Evolutionary conservation across 2,113 vertebrate species (phyloP).

Genomic region (Gambusia holbrooki): DNA sequence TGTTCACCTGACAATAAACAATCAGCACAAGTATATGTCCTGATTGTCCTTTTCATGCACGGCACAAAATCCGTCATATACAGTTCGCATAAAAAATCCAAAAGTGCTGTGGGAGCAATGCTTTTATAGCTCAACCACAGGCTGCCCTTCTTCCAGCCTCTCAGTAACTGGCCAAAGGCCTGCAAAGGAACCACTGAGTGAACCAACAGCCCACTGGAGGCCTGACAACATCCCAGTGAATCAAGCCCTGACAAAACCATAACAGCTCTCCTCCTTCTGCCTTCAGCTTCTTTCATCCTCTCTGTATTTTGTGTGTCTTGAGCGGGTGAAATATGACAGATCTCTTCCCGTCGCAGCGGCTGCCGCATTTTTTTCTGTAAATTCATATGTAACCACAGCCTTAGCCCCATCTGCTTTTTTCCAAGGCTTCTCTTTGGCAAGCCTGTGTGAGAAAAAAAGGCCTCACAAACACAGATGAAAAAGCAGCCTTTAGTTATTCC

Average conservation of each 20-base stretch:
- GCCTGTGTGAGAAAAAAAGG: slow-evolving; percentile 58
- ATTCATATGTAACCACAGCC: slow-evolving; percentile 69
- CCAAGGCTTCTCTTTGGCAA: slow-evolving; percentile 29
- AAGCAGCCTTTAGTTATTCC: slow-evolving; percentile 44
- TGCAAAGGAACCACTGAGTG: slow-evolving; percentile 49
- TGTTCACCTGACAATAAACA: slow-evolving; percentile 3
- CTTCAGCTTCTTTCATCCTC: slow-evolving; percentile 48
- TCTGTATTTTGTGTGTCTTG: slow-evolving; percentile 35
- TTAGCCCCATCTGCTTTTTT: slow-evolving; percentile 65
- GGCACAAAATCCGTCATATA: slow-evolving; percentile 21
- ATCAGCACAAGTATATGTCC: slow-evolving; percentile 17
- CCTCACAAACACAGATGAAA: slow-evolving; percentile 60
- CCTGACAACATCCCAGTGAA: slow-evolving; percentile 61
- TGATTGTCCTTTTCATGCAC: slow-evolving; percentile 20
- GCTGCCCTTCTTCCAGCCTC: slow-evolving; percentile 46
- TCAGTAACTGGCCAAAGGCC: slow-evolving; percentile 43
- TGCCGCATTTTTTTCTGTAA: slow-evolving; percentile 61
- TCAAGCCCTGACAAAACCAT: slow-evolving; percentile 58
- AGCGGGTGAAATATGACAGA: slow-evolving; percentile 68
- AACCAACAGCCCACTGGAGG: slow-evolving; percentile 59
- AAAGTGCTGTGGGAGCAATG: slow-evolving; percentile 42
- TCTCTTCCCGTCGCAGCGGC: slow-evolving; percentile 54
- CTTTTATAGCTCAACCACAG: slow-evolving; percentile 50
- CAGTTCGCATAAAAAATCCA: slow-evolving; percentile 36
- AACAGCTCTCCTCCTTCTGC: slow-evolving; percentile 51